Evolutionary conservation across 1,140 invertebrate genomes (phyloP).

Genomic region (Pseudomyrmex concolor): DNA sequence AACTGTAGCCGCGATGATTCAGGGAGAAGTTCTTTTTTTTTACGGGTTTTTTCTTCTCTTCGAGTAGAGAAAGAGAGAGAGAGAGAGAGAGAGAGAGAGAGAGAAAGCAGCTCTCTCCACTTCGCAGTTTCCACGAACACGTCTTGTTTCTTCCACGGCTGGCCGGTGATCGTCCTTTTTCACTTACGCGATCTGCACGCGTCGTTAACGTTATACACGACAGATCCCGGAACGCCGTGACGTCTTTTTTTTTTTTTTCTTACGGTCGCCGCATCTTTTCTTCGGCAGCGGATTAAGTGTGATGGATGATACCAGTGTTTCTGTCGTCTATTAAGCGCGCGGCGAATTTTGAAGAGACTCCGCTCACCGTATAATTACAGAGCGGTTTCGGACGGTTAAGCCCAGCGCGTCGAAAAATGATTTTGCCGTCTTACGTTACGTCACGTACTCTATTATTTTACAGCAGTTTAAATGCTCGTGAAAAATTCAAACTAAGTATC

Average conservation of each 20-base stretch:
- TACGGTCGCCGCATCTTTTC: conserved; percentile 57
- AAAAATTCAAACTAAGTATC: no score
- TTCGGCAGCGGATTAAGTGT: conserved; percentile 20
- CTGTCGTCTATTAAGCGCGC: conserved; percentile 55
- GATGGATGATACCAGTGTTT: conserved; percentile 55
- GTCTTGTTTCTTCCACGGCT: conserved; percentile 50
- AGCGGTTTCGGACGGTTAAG: conserved; percentile 8
- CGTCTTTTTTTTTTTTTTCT: conserved; percentile 52
- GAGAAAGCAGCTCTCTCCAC: neutral
- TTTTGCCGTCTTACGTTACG: no score
- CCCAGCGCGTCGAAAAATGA: neutral
- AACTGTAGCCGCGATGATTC: conserved; percentile 70
- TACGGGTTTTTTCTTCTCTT: conserved; percentile 41
- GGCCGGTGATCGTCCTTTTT: conserved; percentile 57
- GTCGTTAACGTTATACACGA: conserved; percentile 67
- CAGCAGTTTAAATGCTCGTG: no score
- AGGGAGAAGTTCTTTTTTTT: conserved; percentile 56
- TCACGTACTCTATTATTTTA: no score
- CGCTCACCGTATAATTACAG: conserved; percentile 24
- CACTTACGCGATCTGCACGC: conserved; percentile 70
- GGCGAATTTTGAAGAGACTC: conserved; percentile 38
- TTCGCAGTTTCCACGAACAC: conserved; percentile 55
- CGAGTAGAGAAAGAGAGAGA: neutral
- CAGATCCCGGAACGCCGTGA: conserved; percentile 48
- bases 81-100: no score